These are phyloP conservation scores for Cuniculus paca DNA, from an alignment of 2,797 vertebrate species.

Conservation along the genomic window DNA sequence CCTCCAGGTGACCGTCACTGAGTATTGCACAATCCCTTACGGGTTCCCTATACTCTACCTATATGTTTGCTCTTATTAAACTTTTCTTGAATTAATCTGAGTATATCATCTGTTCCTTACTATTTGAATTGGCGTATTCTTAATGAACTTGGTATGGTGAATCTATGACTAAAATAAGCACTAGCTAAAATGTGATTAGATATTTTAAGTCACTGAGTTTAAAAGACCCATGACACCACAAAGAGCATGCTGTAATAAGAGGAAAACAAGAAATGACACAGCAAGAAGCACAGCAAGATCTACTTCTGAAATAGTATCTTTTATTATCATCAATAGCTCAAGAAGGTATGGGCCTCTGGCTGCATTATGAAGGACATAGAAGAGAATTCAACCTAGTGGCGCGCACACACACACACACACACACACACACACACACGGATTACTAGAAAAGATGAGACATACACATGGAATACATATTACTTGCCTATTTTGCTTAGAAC, in stretches of 20 bases:
- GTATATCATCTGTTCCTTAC: background rate
- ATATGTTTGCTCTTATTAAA: background rate
- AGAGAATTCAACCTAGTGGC: background rate
- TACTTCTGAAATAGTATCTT: background rate
- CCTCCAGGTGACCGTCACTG: background rate
- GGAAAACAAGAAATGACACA: background rate
- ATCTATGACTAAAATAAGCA: constrained; percentile 35
- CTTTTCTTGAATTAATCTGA: background rate
- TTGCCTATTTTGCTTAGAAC: background rate
- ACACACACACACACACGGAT: background rate
- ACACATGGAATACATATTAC: background rate
- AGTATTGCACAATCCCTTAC: background rate
- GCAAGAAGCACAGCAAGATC: background rate
- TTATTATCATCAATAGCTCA: background rate
- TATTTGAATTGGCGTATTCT: constrained; percentile 18
- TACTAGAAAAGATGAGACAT: background rate
- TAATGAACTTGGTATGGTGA: background rate
- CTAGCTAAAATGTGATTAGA: constrained; percentile 29
- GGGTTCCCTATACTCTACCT: background rate
- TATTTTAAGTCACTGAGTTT: background rate
- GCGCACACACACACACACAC: background rate
- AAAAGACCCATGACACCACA: background rate
- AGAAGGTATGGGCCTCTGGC: background rate
- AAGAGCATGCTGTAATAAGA: background rate
- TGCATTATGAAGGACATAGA: background rate